These are phyloP conservation scores for Nasonia oneida DNA, from an alignment of 2,888 invertebrate species.

Conservation along the genomic window DNA sequence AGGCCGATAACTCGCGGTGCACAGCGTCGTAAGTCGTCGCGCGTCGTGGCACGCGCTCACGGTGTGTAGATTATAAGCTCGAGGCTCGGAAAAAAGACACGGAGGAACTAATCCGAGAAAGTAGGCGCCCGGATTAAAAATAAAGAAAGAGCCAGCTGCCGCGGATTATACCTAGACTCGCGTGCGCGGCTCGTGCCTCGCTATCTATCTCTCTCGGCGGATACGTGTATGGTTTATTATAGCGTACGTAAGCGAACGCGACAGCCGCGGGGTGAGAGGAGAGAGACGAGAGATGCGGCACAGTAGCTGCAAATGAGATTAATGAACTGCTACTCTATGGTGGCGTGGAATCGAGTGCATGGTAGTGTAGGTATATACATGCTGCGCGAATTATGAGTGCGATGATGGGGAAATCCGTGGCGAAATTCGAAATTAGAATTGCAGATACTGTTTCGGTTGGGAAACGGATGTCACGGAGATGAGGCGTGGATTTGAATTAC, in stretches of 20 bases:
- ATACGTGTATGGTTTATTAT: background rate
- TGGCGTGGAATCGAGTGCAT: background rate
- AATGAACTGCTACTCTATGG: constrained; percentile 6
- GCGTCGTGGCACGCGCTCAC: background rate
- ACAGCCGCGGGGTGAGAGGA: constrained; percentile 7
- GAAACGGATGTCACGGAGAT: background rate
- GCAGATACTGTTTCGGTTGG: background rate
- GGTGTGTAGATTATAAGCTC: background rate
- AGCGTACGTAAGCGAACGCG: constrained; percentile 32
- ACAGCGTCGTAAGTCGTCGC: background rate
- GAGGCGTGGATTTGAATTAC: no score
- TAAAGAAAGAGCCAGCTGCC: constrained; percentile 30
- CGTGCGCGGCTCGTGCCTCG: background rate
- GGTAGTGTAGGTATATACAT: background rate
- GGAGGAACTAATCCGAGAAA: constrained; percentile 41
- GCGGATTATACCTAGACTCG: constrained; percentile 20
- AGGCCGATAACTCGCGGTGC: background rate
- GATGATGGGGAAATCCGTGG: background rate
- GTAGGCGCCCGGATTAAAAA: constrained; percentile 35
- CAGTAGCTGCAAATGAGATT: constrained; percentile 40
- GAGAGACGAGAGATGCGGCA: no score
- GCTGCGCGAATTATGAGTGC: background rate
- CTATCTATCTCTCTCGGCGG: no score
- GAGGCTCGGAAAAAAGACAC: background rate
- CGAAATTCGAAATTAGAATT: constrained; percentile 7